Evolutionary conservation across 2,113 vertebrate species (phyloP).

Genomic region (Larimichthys crocea): DNA sequence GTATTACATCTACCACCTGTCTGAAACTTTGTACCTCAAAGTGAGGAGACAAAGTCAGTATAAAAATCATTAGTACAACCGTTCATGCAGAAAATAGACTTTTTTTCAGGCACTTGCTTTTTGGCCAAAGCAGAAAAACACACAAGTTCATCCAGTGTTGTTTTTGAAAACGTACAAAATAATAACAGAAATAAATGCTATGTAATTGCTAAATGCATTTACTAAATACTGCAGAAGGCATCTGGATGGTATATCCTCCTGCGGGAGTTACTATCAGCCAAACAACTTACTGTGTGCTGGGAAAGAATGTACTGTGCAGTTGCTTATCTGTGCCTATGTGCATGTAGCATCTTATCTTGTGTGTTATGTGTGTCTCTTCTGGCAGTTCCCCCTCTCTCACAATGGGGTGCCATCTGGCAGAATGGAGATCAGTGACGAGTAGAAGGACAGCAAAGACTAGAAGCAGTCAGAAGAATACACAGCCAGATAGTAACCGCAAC

Average conservation of each 20-base stretch:
- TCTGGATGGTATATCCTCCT: background rate
- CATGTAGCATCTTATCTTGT: background rate
- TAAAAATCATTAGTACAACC: conserved; percentile 8
- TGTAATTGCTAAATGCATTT: background rate
- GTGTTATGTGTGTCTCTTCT: conserved; percentile 2
- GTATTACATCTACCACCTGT: background rate
- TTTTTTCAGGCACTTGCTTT: background rate
- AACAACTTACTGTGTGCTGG: background rate
- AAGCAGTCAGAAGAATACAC: background rate
- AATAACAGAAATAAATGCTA: background rate
- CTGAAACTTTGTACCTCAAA: background rate
- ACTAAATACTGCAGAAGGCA: background rate
- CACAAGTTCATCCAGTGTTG: accelerated
- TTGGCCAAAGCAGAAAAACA: background rate
- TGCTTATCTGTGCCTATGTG: background rate
- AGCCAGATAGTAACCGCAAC: conserved; percentile 10
- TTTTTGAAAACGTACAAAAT: background rate
- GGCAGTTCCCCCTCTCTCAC: background rate
- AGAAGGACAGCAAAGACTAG: conserved; percentile 20
- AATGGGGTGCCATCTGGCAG: conserved; percentile 32
- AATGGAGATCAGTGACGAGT: conserved; percentile 21
- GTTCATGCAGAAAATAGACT: conserved; percentile 24
- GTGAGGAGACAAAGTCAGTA: conserved; percentile 6
- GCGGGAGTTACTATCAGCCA: background rate
- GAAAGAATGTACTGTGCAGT: background rate